Base-by-base conservation (phyloP, 2,797 vertebrate genomes). In the Diplodus sargus region DNA sequence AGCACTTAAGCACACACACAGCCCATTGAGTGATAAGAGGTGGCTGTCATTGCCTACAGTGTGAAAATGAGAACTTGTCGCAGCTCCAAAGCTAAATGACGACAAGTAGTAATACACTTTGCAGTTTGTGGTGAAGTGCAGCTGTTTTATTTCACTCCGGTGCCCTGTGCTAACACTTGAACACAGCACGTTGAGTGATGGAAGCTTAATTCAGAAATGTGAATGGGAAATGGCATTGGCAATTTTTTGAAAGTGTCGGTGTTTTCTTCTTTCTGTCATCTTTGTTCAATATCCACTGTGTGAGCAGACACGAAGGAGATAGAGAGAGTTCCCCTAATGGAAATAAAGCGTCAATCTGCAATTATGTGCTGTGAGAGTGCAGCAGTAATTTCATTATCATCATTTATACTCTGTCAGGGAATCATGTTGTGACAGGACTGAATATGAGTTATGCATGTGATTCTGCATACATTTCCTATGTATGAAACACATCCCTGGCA, bases 71-170 rank as follows among this genome's bases (percentile, higher is more conserved):
- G 42, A 56, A 53, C 17, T 60, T 52, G 15, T 39, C 11, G 6
- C 58, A 28, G 64, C 60, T 76, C 43, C 28, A 72, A 62, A 74
- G 49, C 49, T 53, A 67, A 80, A 85, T 68, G 54, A 58, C 52
- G 54, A 61, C 52, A 68, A 47, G 17, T 58, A 13, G 42, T 16
- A 62, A 28, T 56, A 68, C 72, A 39, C 25, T 20, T 12, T 20
- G 28, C 28, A 48, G 59, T 71, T 28, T 74, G 20, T 43, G n/a
- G 61, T 34, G 57, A 61, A 42, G 69, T 70, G 0, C 8, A 53
- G 45, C 1, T 39, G 59, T 64, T 72, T 63, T 17, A 7, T 63
- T 51, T 57, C 43, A 28, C 25, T 48, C n/a, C 43, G 5, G 22
- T 45, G 20, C 28, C 58, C 67, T 23, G 59, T 47, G 20, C 28